Evolutionary conservation across 2,888 invertebrate species (phyloP).

Genomic region (Cataglyphis livida): DNA sequence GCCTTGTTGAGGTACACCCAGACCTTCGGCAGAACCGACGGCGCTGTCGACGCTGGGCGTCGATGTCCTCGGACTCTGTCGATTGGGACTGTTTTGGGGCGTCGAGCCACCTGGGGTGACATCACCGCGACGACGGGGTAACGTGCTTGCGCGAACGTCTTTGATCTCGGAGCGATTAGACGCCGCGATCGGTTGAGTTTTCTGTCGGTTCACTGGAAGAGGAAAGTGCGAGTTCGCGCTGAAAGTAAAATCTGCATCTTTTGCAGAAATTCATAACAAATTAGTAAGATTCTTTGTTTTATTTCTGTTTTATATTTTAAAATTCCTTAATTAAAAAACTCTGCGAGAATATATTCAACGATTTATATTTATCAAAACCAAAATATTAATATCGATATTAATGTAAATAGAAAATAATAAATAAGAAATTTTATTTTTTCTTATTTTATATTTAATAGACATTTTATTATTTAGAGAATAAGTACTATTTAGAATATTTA

Average conservation of each 20-base stretch:
- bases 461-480: not conserved
- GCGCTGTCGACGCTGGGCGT: conserved; percentile 88
- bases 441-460: not conserved
- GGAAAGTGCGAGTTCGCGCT: conserved; percentile 37
- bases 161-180: conserved; percentile 74
- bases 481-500: not conserved
- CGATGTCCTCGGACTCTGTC: conserved; percentile 84
- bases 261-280: conserved; percentile 16
- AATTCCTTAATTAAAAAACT: not conserved
- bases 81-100: conserved; percentile 83
- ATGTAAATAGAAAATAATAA: not conserved
- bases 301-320: not conserved
- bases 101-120: conserved; percentile 77
- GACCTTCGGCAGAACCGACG: conserved; percentile 88
- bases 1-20: conserved; percentile 78
- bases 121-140: conserved; percentile 85
- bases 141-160: conserved; percentile 82
- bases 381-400: not conserved
- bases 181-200: conserved; percentile 74
- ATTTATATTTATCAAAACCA: not conserved
- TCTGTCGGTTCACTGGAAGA: conserved; percentile 75
- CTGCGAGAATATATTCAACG: not conserved
- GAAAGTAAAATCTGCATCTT: conserved; percentile 46
- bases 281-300: not conserved
- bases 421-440: not conserved